Evolutionary conservation across 2,797 vertebrate genomes (phyloP).

Genomic region (Bovichtus diacanthus): DNA sequence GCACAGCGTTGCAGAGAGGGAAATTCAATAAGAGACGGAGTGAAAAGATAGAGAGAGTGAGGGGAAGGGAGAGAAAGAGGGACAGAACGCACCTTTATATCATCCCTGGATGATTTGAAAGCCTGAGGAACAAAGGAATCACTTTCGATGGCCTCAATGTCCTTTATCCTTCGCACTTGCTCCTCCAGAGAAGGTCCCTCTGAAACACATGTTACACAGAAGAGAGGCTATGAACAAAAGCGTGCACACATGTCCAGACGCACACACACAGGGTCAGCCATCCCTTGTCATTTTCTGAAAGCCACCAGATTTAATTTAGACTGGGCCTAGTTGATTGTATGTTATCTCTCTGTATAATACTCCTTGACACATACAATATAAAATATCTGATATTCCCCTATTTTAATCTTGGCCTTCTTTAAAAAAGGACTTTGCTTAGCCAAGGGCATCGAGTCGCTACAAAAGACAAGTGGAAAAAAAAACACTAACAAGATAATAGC

Average conservation of each 20-base stretch:
- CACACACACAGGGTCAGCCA: constrained; percentile 29
- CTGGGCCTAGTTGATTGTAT: constrained; percentile 48
- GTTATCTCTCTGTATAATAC: constrained; percentile 64
- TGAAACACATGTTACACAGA: constrained; percentile 81
- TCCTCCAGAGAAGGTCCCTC: constrained; percentile 92
- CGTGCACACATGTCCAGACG: constrained; percentile 26
- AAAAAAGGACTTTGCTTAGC: constrained; percentile 58
- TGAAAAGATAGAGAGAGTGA: constrained; percentile 77
- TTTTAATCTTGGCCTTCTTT: constrained; percentile 73
- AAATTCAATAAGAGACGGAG: constrained; percentile 85
- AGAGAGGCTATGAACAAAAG: constrained; percentile 67
- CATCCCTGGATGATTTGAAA: constrained; percentile 96
- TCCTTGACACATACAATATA: constrained; percentile 69
- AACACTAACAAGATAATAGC: constrained; percentile 78
- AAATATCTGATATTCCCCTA: constrained; percentile 73
- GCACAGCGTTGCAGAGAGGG: constrained; percentile 61
- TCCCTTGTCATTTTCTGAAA: constrained; percentile 65
- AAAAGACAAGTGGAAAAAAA: constrained; percentile 64
- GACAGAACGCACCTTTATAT: constrained; percentile 90
- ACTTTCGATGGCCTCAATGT: constrained; percentile 97
- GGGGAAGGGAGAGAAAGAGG: constrained; percentile 67
- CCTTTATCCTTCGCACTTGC: constrained; percentile 96
- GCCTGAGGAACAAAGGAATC: constrained; percentile 96
- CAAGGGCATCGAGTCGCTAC: constrained; percentile 70
- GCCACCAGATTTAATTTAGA: constrained; percentile 64